Evolutionary conservation across 2,797 vertebrate species (phyloP), one percentile per base, ranked within the genome.

Genomic region (Sebastes miniatus): DNA sequence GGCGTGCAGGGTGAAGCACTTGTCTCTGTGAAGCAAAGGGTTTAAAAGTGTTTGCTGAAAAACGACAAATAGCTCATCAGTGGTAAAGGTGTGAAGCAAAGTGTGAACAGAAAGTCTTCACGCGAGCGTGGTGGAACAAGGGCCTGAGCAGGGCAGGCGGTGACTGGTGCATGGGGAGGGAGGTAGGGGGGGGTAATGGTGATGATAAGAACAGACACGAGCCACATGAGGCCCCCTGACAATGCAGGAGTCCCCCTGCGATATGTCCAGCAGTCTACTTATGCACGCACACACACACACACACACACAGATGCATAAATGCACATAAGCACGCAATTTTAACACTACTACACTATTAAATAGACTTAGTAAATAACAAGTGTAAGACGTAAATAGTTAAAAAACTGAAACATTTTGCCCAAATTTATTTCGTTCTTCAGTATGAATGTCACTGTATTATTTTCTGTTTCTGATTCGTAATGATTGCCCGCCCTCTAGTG

Each of bases 141-240:
- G 79, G 81, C 87, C 83, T 61, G 87, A 74, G 84, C 70, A 7
- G 83, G 81, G 88, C 83, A 84, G 90, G 89, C 77, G 47, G 83
- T 58, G 87, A 89, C 81, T 80, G 88, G 87, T 85, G 90, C 84
- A 66, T 78, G 79, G 79, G 71, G 78, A 63, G 66, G 74, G 62
- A 67, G 57, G 78, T 62, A 54, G 69, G 72, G 67, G 74, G 70
- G 89, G 80, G 87, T 18, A 47, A 84, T 89, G 90, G 91, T 86
- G 94, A 92, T 96, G 95, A 96, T 96, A 91, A 94, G 94, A 95
- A 93, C 92, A 92, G 95, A 96, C 95, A 95, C 90, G 80, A 96
- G 94, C 95, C 95, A 95, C 95, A 96, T 96, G 95, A 95, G 95
- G 95, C 94, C 95, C 89, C 84, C 91, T 91, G 91, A 96, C 94